Percentiles rank a stretch among this genome's conserved stretches.
Conservation (phyloP, 2,113 vertebrate species). For the Peucedramus taeniatus region DNA sequence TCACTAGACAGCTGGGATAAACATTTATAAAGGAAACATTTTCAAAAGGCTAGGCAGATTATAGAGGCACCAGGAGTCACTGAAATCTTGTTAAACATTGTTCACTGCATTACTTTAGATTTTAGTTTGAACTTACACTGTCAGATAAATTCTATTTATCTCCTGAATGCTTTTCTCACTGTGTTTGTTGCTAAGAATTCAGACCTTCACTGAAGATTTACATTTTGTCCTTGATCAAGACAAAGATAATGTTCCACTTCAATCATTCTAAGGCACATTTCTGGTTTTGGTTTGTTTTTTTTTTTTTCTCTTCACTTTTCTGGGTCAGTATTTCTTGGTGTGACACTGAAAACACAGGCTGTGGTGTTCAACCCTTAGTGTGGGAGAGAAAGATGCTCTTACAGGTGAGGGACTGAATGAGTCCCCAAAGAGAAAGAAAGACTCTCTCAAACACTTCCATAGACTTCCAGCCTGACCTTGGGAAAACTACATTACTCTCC, state of each 20-base stretch:
- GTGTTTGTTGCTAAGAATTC: slow-evolving; percentile 63
- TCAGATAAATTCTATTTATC: slow-evolving; percentile 73
- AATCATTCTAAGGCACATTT: slow-evolving; percentile 6
- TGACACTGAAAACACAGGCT: neutral
- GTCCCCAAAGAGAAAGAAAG: neutral
- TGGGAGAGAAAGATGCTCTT: neutral
- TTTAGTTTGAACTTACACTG: slow-evolving; percentile 64
- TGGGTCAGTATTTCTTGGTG: slow-evolving; percentile 1
- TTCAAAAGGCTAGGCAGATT: slow-evolving; percentile 68
- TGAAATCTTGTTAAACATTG: slow-evolving; percentile 70
- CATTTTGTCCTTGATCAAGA: slow-evolving; percentile 58
- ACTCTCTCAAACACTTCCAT: neutral
- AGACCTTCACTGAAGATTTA: slow-evolving; percentile 63
- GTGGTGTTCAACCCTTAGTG: neutral
- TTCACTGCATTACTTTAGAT: slow-evolving; percentile 64
- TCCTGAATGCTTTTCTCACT: slow-evolving; percentile 53
- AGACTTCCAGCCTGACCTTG: neutral
- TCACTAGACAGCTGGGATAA: slow-evolving; percentile 62
- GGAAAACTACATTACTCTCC: neutral
- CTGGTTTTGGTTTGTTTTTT: too few species aligned
- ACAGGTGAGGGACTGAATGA: neutral
- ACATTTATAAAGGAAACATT: slow-evolving; percentile 66
- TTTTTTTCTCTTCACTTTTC: neutral
- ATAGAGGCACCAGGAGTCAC: slow-evolving; percentile 67
- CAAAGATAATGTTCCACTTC: slow-evolving; percentile 48